Base-by-base conservation (phyloP, 2,888 invertebrate species). In the Encarsia formosa region DNA sequence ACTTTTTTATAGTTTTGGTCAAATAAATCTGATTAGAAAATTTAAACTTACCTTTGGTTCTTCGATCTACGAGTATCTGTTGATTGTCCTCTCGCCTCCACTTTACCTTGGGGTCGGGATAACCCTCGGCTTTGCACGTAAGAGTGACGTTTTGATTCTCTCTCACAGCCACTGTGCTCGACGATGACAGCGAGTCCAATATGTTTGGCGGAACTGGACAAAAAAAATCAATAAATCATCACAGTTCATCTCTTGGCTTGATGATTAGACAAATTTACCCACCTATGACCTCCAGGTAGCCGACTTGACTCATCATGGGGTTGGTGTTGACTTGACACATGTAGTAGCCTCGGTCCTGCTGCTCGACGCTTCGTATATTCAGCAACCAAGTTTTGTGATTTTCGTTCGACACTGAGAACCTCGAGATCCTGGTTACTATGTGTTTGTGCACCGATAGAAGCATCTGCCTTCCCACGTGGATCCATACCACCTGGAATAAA, bases 231-330 rank as follows among this genome's bases (percentile, higher is more conserved):
- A n/a, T n/a, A n/a, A n/a, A n/a, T n/a, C n/a, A n/a, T n/a, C n/a
- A n/a, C n/a, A n/a, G n/a, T n/a, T n/a, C n/a, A n/a, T n/a, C n/a
- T n/a, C n/a, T n/a, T n/a, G n/a, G n/a, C n/a, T n/a, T n/a, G n/a
- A n/a, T n/a, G n/a, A n/a, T n/a, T n/a, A n/a, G n/a, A n/a, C n/a
- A n/a, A n/a, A n/a, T n/a, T n/a, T n/a, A 43, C 89, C 83, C 72
- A 93, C 94, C 93, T 32, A 93, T 91, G 56, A 94, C 93, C 77
- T 93, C 91, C 34, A 94, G 81, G 72, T 89, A 92, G 52, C 94
- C 94, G 31, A 92, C 91, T 81, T 93, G 93, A 71, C 90, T 92
- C 70, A 93, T 92, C 92, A 93, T 93, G 0, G 94, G 94, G 74
- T 90, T 88, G 41, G 93, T 92, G 76, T 94, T 94, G 63, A 85